Base-by-base conservation (phyloP, 2,113 vertebrate genomes). In the Phaethon lepturus region DNA sequence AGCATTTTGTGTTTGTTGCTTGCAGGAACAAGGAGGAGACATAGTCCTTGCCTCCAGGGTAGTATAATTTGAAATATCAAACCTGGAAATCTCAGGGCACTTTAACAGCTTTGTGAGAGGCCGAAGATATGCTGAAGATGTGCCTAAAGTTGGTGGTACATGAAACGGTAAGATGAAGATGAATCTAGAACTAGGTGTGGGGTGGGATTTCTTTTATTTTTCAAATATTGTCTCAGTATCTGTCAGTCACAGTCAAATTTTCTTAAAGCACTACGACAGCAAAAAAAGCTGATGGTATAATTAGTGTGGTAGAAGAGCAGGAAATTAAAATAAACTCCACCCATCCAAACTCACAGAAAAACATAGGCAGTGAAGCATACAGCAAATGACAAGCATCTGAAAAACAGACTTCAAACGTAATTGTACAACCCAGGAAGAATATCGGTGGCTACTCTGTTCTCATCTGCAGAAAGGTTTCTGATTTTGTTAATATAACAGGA, bases 281-380 rank as follows among this genome's bases (percentile, higher is more conserved):
- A 42, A 79, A 47, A 77, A 63, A 55, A 44, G 35, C 24, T 76
- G 67, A 47, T 35, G 71, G 24, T 74, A 50, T 75, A 72, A 82
- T 44, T 44, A 73, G 35, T 44, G 66, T 44, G 42, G 62, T 49
- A 44, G 62, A 91, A 53, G 22, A 66, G 59, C 72, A 96, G 85
- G 88, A 97, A 96, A 93, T 56, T 25, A 59, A 91, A 93, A 72
- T 33, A 6, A 92, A 76, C 84, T 75, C 87, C 83, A 86, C 86
- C 62, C 72, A 76, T 73, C 44, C 49, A 75, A 33, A 71, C 67
- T 73, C n/a, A 69, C 42, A 75, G 56, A 28, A 92, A 53, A 92
- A 53, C n/a, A 52, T 3, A 50, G 28, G 55, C 47, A 55, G 25
- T 31, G 74, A 95, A 72, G 13, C 28, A 35, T 20, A 45, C 13